phyloP scores from a whole-genome alignment of 1,140 invertebrate genomes.

The Drosophila paulistorum region DNA sequence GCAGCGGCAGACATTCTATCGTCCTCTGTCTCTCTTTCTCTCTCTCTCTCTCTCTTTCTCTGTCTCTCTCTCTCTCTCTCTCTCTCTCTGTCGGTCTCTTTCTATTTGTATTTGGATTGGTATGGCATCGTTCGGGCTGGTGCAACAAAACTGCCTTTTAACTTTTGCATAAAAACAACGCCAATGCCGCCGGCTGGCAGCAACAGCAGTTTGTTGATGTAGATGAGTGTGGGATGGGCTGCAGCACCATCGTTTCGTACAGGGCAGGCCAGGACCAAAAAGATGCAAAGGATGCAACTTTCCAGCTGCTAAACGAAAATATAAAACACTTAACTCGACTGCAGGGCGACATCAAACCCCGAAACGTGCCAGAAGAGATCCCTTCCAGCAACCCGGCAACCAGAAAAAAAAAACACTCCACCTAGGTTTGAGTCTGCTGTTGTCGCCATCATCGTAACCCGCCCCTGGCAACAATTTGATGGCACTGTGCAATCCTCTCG shows the following conservation, averaged over 20 bases:
- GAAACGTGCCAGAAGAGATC: conserved; percentile 32
- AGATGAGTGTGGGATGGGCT: conserved; percentile 31
- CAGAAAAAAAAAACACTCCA: conserved; percentile 17
- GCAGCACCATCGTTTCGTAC: conserved; percentile 23
- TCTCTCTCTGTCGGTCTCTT: background rate
- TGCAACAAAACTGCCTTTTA: conserved; percentile 65
- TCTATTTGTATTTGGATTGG: conserved; percentile 33
- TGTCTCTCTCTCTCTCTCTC: conserved; percentile 21
- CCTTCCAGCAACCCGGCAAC: conserved; percentile 25
- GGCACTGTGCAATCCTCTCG: conserved; percentile 37
- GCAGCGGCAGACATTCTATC: conserved; percentile 29
- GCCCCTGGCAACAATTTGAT: conserved; percentile 63
- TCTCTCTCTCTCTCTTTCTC: conserved; percentile 6
- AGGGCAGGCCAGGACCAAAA: background rate
- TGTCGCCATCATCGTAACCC: conserved; percentile 23
- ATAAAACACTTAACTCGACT: conserved; percentile 80
- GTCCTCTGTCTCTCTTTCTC: conserved; percentile 8
- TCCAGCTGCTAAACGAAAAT: conserved; percentile 79
- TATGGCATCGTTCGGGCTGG: conserved; percentile 24
- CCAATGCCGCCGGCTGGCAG: conserved; percentile 30
- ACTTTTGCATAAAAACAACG: conserved; percentile 77
- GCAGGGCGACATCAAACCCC: conserved; percentile 49
- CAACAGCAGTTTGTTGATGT: conserved; percentile 58
- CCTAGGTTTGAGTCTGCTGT: conserved; percentile 20
- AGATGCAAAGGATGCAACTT: conserved; percentile 71